A percentile compares a stretch with the other conserved stretches of the same genome.
These are phyloP conservation scores for Zaprionus camerounensis DNA, from an alignment of 1,140 invertebrate genomes.

Conservation along the genomic window DNA sequence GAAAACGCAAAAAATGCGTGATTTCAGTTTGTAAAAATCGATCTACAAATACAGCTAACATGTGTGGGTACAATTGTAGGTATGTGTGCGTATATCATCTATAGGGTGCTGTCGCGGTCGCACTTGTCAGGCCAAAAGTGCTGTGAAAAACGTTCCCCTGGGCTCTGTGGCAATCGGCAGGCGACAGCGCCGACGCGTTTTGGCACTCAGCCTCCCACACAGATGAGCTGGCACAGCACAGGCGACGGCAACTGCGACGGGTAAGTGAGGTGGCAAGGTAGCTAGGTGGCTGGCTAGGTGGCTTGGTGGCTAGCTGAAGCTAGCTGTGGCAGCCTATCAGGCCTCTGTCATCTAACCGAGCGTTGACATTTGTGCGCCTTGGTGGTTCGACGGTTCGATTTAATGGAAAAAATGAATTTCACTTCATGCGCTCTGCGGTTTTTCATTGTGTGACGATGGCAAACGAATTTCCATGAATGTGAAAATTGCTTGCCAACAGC, in stretches of 20 bases:
- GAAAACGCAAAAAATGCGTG: neutral
- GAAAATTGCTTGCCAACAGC: conserved; percentile 52
- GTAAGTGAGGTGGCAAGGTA: neutral
- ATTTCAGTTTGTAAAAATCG: neutral
- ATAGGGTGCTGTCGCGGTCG: conserved; percentile 32
- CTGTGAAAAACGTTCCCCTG: conserved; percentile 38
- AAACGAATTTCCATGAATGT: conserved; percentile 60
- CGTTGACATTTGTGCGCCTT: conserved; percentile 75
- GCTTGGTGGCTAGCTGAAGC: conserved; percentile 17
- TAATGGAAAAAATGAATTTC: conserved; percentile 82
- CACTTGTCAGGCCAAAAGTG: conserved; percentile 26
- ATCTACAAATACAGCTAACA: neutral
- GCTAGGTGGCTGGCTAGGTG: neutral
- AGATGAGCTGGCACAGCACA: conserved; percentile 11
- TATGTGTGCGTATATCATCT: neutral
- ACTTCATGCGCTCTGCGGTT: conserved; percentile 63
- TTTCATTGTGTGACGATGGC: conserved; percentile 56
- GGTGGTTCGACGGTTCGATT: conserved; percentile 67
- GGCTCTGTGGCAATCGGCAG: conserved; percentile 35
- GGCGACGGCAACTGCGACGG: neutral
- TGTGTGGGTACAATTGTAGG: neutral
- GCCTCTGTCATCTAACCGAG: conserved; percentile 71
- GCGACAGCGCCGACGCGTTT: conserved; percentile 52
- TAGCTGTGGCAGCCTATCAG: conserved; percentile 63
- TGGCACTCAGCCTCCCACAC: conserved; percentile 46